These are phyloP conservation scores for Mus caroli DNA, from an alignment of 2,797 vertebrate genomes.

Conservation along the genomic window DNA sequence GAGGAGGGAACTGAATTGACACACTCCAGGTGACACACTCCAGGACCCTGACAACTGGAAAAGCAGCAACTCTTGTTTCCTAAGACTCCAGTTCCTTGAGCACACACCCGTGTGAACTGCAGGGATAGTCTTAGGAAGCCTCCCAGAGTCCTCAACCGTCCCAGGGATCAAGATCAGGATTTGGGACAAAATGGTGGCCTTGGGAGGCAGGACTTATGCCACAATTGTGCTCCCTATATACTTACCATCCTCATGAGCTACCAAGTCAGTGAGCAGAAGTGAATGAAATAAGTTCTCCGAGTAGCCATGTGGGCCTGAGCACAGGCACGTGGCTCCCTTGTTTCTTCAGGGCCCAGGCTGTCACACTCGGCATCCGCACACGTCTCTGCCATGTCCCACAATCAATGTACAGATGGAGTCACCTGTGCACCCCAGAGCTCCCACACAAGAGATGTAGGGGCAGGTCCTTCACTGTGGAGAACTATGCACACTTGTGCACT, in stretches of 20 bases:
- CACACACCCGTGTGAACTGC: no score
- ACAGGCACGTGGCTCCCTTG: not conserved
- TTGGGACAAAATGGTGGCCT: not conserved
- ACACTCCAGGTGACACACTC: not conserved
- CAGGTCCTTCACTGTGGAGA: not conserved
- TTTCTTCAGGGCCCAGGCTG: not conserved
- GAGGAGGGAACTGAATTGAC: not conserved
- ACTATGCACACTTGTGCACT: not conserved
- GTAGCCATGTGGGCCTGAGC: rapidly evolving
- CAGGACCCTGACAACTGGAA: not conserved
- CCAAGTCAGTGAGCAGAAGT: not conserved
- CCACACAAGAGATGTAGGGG: not conserved
- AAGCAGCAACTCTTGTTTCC: not conserved
- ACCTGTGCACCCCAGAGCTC: not conserved
- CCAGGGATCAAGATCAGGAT: not conserved
- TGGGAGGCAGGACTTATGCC: not conserved
- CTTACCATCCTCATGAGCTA: not conserved
- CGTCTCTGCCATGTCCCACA: not conserved
- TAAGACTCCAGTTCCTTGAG: not conserved
- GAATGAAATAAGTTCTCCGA: not conserved
- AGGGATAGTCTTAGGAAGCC: not conserved
- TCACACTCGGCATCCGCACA: not conserved
- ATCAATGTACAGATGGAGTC: not conserved
- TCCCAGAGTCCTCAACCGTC: not conserved
- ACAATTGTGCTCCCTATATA: rapidly evolving